Evolutionary conservation across 2,113 vertebrate species (phyloP).

Genomic region (Bubo blakistoni): DNA sequence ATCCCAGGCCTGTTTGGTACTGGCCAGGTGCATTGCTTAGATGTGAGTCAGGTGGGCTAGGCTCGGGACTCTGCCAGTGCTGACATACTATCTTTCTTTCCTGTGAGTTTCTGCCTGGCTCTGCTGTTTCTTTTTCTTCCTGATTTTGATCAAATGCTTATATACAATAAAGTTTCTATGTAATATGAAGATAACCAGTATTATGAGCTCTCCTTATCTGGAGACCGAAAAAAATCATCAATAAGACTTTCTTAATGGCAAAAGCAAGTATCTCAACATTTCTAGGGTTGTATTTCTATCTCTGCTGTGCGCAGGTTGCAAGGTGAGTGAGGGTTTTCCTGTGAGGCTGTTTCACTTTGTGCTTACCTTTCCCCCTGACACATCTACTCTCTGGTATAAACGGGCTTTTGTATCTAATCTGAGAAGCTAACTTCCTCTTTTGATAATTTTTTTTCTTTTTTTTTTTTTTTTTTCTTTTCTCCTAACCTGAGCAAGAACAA

Average conservation of each 20-base stretch:
- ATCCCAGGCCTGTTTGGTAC: background rate
- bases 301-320: background rate
- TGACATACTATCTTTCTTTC: rapidly evolving
- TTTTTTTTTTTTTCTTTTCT: too few relatives aligned
- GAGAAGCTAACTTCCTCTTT: background rate
- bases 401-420: background rate
- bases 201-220: background rate
- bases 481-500: background rate
- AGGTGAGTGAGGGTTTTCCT: background rate
- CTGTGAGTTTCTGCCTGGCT: background rate
- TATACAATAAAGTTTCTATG: background rate
- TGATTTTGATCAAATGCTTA: background rate
- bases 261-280: background rate
- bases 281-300: background rate
- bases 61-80: background rate
- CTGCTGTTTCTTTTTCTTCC: background rate
- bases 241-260: background rate
- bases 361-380: background rate
- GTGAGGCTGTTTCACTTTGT: background rate
- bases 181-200: background rate
- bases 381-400: background rate
- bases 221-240: background rate
- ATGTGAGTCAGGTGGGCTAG: background rate
- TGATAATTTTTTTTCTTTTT: background rate
- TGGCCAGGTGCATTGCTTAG: background rate